phyloP scores from a whole-genome alignment of 2,113 vertebrate species.

The Chamaea fasciata region DNA sequence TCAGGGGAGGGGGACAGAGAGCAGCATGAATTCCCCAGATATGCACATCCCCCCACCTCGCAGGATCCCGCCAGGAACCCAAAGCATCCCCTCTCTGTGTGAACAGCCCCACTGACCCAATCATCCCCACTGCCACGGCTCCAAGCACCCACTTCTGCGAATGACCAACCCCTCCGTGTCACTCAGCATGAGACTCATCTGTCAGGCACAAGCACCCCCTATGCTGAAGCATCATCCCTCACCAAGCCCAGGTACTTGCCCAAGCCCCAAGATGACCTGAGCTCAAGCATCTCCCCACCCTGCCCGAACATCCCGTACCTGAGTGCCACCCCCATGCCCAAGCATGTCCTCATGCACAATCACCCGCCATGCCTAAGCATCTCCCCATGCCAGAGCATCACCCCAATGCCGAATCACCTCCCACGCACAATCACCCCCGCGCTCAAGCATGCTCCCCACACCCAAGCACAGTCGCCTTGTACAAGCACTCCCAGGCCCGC shows the following conservation, averaged over 20 bases:
- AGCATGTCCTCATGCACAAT: not conserved
- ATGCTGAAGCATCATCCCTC: not conserved
- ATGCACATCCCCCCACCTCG: no score
- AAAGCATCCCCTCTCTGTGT: not conserved
- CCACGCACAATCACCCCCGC: no score
- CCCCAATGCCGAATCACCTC: not conserved
- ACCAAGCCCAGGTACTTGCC: not conserved
- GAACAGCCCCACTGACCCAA: not conserved
- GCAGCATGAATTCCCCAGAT: not conserved
- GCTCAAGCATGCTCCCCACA: no score
- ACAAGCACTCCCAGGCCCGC: not conserved
- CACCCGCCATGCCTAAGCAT: not conserved
- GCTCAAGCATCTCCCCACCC: not conserved
- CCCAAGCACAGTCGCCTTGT: no score
- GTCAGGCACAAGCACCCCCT: not conserved
- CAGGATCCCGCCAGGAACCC: not conserved
- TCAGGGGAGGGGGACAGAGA: not conserved
- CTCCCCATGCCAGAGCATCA: not conserved
- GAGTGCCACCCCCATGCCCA: not conserved
- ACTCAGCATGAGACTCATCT: not conserved
- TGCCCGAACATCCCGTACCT: not conserved
- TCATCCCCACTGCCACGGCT: not conserved
- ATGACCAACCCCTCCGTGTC: not conserved
- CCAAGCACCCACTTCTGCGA: not conserved
- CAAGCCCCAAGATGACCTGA: not conserved